phyloP scores from a whole-genome alignment of 92 coral and sea anemone species.

The Galaxea fascicularis region DNA sequence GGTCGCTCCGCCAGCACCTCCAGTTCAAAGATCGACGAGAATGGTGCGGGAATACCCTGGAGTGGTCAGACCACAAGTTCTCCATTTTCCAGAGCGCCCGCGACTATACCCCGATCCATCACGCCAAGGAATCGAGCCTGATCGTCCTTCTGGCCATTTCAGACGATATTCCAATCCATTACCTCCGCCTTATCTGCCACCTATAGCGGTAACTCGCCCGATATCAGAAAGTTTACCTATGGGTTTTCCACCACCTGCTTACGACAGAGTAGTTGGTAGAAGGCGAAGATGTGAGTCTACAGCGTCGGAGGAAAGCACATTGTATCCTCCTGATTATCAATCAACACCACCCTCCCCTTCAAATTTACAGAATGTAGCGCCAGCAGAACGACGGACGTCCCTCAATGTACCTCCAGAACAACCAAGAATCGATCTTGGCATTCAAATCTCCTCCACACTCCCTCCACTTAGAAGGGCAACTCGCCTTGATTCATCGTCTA shows the following conservation, averaged over 20 bases:
- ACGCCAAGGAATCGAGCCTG: neutral
- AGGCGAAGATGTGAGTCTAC: constrained; percentile 31
- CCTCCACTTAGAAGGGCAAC: neutral
- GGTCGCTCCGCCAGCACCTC: neutral
- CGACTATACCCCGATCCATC: constrained; percentile 8
- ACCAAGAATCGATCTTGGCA: constrained; percentile 16
- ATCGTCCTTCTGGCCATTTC: constrained; percentile 20
- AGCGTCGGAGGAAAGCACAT: constrained; percentile 30
- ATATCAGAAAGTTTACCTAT: constrained; percentile 34
- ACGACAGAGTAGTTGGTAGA: constrained; percentile 49
- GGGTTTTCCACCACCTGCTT: constrained; percentile 50
- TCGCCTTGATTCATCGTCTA: neutral
- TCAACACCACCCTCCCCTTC: constrained; percentile 42
- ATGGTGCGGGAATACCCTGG: constrained; percentile 20
- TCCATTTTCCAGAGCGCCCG: constrained; percentile 17
- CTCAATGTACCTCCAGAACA: constrained; percentile 20
- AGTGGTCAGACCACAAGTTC: constrained; percentile 15
- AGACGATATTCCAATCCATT: constrained; percentile 8
- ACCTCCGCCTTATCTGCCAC: constrained; percentile 42
- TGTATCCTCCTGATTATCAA: constrained; percentile 45
- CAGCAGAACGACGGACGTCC: neutral
- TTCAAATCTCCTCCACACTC: constrained; percentile 11
- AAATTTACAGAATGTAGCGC: neutral
- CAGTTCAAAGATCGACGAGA: constrained; percentile 20
- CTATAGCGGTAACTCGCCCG: neutral